Conservation (phyloP, 2,888 invertebrate species). For the Diloba caeruleocephala region DNA sequence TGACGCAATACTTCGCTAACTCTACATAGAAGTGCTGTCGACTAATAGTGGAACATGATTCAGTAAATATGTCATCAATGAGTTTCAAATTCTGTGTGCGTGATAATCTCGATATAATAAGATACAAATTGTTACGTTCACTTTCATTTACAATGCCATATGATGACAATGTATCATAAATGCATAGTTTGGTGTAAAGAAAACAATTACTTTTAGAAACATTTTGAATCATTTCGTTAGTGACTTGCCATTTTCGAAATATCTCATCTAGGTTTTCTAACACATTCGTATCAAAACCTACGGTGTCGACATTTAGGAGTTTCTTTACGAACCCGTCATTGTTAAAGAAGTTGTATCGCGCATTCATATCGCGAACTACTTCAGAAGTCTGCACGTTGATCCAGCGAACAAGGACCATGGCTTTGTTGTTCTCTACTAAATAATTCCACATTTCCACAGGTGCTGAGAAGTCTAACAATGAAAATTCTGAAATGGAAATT, state of each 20-base stretch:
- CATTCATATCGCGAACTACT: constrained; percentile 84
- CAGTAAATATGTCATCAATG: constrained; percentile 87
- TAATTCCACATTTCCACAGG: constrained; percentile 90
- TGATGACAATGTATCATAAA: constrained; percentile 89
- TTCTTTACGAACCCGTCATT: constrained; percentile 81
- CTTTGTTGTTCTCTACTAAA: constrained; percentile 89
- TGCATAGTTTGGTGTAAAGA: constrained; percentile 85
- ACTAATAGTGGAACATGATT: constrained; percentile 81
- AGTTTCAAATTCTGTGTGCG: constrained; percentile 87
- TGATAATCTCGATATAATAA: constrained; percentile 90
- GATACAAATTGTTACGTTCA: constrained; percentile 88
- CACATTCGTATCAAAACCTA: constrained; percentile 73
- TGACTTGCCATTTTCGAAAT: constrained; percentile 88
- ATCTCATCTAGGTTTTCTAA: constrained; percentile 83
- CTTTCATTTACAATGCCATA: constrained; percentile 90
- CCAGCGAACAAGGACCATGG: constrained; percentile 90
- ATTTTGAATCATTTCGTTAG: constrained; percentile 88
- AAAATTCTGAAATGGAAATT: constrained; percentile 84
- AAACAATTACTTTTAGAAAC: constrained; percentile 84
- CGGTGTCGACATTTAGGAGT: constrained; percentile 80
- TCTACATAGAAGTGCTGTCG: constrained; percentile 87
- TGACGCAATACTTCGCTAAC: constrained; percentile 86
- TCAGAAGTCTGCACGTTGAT: constrained; percentile 88
- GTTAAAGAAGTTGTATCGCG: constrained; percentile 82
- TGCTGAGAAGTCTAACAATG: constrained; percentile 84